Percentiles rank a stretch among this genome's conserved stretches.
Evolutionary conservation across 2,888 invertebrate species (phyloP).

Genomic region (Galerucella calmariensis): DNA sequence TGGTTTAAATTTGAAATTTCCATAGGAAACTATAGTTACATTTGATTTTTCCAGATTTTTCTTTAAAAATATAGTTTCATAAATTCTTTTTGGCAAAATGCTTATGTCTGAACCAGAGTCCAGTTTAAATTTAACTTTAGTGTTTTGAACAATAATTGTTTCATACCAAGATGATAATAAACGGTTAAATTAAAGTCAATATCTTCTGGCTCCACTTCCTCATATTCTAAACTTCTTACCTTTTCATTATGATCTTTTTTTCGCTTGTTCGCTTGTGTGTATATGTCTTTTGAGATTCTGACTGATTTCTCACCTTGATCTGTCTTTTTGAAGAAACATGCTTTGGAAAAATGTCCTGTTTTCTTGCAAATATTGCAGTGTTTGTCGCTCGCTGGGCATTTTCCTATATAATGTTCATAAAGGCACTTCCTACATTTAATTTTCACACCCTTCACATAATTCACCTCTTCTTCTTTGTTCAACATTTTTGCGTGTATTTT

Average conservation of each 20-base stretch:
- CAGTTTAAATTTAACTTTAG: conserved; percentile 15
- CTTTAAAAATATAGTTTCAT: neutral
- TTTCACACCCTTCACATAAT: conserved; percentile 13
- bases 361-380: no score
- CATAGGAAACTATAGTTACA: conserved; percentile 12
- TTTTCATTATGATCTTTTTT: no score
- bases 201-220: no score
- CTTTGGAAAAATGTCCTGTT: no score
- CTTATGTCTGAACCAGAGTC: conserved; percentile 22
- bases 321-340: neutral
- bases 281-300: no score
- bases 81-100: conserved; percentile 16
- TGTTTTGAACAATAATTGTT: no score
- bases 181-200: neutral
- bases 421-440: conserved; percentile 14
- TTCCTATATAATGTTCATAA: neutral
- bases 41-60: conserved; percentile 5
- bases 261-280: no score
- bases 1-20: conserved; percentile 18
- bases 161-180: no score
- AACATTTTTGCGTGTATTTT: neutral
- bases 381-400: no score
- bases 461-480: neutral
- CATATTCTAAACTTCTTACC: no score
- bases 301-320: no score